phyloP scores from a whole-genome alignment of 2,113 vertebrate genomes.

The Balaeniceps rex region DNA sequence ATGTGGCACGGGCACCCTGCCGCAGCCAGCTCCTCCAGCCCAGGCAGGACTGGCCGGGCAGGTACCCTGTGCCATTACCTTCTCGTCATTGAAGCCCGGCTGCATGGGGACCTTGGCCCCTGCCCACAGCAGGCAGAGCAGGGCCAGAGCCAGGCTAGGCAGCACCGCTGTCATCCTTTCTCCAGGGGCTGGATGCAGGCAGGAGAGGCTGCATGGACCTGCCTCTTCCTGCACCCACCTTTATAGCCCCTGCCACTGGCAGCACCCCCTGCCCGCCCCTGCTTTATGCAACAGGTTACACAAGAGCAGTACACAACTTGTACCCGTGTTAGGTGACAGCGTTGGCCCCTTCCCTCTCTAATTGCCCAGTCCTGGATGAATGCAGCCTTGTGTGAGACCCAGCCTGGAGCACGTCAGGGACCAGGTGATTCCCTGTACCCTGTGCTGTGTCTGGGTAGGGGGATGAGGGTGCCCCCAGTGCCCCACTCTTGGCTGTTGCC shows the following conservation, averaged over 20 bases:
- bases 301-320: neutral
- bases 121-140: constrained; percentile 57
- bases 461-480: neutral
- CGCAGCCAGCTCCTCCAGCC: neutral
- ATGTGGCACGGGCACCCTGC: neutral
- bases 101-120: constrained; percentile 32
- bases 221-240: neutral
- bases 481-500: neutral
- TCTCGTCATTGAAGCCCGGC: neutral
- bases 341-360: neutral
- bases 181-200: neutral
- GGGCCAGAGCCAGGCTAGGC: constrained; percentile 38
- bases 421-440: accelerated
- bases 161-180: constrained; percentile 45
- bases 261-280: neutral
- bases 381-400: neutral
- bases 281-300: constrained; percentile 20
- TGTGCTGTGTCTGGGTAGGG: neutral
- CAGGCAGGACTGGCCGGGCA: neutral
- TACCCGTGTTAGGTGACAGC: neutral
- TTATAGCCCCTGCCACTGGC: neutral
- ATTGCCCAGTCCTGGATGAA: neutral
- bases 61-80: neutral
- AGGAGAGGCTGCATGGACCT: neutral
- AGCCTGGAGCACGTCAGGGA: accelerated